phyloP scores from a whole-genome alignment of 2,113 vertebrate species.

The Brachypodius melanocephalos region DNA sequence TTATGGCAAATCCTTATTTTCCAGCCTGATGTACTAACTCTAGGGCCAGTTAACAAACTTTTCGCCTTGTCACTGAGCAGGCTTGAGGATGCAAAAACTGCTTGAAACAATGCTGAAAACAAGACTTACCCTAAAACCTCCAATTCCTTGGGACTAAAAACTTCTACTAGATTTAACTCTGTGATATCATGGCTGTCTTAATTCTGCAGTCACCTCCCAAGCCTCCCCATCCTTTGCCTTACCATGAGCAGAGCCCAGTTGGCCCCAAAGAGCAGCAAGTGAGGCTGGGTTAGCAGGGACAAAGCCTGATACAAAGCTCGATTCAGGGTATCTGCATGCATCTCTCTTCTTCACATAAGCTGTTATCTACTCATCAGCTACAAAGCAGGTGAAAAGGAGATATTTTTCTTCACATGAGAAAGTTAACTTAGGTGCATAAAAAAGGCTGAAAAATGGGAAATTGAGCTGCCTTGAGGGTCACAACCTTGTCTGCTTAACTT shows the following conservation, averaged over 20 bases:
- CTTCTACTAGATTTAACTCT: not conserved
- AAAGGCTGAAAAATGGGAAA: not conserved
- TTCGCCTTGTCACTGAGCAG: not conserved
- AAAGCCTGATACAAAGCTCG: not conserved
- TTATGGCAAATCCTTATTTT: not conserved
- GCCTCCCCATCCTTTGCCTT: not conserved
- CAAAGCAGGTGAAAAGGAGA: not conserved
- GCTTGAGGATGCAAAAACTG: not conserved
- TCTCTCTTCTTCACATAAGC: not conserved
- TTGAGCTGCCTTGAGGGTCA: not conserved
- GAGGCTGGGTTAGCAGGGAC: not conserved
- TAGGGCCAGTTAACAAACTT: not conserved
- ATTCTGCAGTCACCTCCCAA: not conserved
- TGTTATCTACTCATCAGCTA: not conserved
- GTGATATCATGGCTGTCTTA: not conserved
- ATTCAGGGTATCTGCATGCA: not conserved
- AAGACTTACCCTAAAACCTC: not conserved
- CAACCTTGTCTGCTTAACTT: not conserved
- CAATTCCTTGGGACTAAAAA: not conserved
- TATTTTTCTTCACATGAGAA: not conserved
- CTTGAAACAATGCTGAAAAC: not conserved
- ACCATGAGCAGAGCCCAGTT: not conserved
- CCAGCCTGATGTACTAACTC: not conserved
- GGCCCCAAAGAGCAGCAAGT: fast-evolving
- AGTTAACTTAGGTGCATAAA: not conserved